Evolutionary conservation across 2,888 invertebrate species (phyloP).

Genomic region (Plagodis dolabraria): DNA sequence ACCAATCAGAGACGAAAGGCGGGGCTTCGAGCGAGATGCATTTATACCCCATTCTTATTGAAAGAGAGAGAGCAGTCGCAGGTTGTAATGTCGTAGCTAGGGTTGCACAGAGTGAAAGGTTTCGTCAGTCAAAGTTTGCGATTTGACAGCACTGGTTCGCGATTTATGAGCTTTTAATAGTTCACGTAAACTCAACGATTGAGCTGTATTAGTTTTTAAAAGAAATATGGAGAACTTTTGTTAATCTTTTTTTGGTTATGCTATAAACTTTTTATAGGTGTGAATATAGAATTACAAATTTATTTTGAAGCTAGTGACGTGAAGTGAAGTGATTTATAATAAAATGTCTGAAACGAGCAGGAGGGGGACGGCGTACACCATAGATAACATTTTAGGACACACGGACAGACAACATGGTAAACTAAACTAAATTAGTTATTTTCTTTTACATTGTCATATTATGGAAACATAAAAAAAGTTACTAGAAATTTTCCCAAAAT

Average conservation of each 20-base stretch:
- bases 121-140: constrained; percentile 54
- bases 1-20: constrained; percentile 56
- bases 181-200: constrained; percentile 15
- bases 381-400: constrained; percentile 74
- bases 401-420: constrained; percentile 58
- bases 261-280: too few species aligned
- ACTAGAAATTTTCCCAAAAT: too few species aligned
- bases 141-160: constrained; percentile 40
- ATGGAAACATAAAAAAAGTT: too few species aligned
- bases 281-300: too few species aligned
- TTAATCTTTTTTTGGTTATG: too few species aligned
- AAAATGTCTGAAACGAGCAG: constrained; percentile 59
- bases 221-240: not conserved
- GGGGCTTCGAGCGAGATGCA: constrained; percentile 51
- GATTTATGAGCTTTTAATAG: constrained; percentile 15
- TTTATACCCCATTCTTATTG: constrained; percentile 15
- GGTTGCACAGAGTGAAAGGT: constrained; percentile 49
- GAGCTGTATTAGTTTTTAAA: constrained; percentile 1
- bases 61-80: constrained; percentile 40
- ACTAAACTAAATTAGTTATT: not conserved
- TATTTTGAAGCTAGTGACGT: constrained; percentile 17
- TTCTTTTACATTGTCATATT: too few species aligned
- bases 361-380: constrained; percentile 73
- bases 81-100: constrained; percentile 40
- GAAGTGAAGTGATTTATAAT: constrained; percentile 33